A percentile compares a stretch with the other conserved stretches of the same genome.
Conservation (phyloP, 2,888 invertebrate species). For the Acronicta leporina region DNA sequence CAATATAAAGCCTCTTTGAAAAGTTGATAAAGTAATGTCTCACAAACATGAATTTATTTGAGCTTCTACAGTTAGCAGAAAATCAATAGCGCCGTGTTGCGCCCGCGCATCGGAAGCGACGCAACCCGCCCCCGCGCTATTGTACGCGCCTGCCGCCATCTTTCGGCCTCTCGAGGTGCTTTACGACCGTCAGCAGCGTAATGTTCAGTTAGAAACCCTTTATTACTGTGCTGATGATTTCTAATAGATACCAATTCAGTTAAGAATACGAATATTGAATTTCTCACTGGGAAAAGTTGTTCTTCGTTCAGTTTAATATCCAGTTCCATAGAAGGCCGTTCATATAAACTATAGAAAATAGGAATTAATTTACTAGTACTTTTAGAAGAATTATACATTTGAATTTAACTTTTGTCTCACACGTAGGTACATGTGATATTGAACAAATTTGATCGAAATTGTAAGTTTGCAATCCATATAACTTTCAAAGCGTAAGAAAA, state of each 20-base stretch:
- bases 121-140: conserved; percentile 76
- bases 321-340: neutral
- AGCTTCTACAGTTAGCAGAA: conserved; percentile 65
- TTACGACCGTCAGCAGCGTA: conserved; percentile 67
- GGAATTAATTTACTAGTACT: neutral
- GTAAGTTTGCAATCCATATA: neutral
- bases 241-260: conserved; percentile 70
- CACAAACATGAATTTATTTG: conserved; percentile 70
- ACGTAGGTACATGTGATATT: too few relatives aligned
- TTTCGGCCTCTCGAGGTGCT: conserved; percentile 61
- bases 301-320: conserved; percentile 16
- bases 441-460: neutral
- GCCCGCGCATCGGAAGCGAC: conserved; percentile 51
- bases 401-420: too few relatives aligned
- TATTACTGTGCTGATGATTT: conserved; percentile 70
- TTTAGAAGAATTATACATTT: neutral
- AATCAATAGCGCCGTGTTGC: conserved; percentile 60
- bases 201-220: conserved; percentile 64
- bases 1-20: conserved; percentile 15
- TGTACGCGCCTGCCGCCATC: conserved; percentile 70
- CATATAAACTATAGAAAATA: neutral
- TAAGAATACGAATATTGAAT: conserved; percentile 56
- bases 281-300: conserved; percentile 46
- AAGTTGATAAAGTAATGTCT: conserved; percentile 42
- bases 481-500: neutral